These are phyloP conservation scores for Xestia rhomboidea DNA, from an alignment of 2,888 invertebrate species.

Conservation along the genomic window DNA sequence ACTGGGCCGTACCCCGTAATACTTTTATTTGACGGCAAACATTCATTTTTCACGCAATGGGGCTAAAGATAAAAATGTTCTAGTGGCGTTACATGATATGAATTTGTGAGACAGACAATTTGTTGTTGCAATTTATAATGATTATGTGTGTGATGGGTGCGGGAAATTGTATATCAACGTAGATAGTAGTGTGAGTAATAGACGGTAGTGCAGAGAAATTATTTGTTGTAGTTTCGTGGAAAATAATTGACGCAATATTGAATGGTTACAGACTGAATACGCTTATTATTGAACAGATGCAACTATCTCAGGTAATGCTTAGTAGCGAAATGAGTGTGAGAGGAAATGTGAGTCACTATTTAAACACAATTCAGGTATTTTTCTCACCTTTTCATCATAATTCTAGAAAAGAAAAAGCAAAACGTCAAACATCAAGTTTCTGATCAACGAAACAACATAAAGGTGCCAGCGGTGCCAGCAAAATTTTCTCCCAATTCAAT, in stretches of 20 bases:
- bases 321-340: conserved; percentile 18
- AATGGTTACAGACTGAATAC: neutral
- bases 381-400: neutral
- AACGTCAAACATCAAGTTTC: neutral
- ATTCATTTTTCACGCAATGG: conserved; percentile 75
- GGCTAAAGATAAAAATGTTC: conserved; percentile 68
- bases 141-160: conserved; percentile 38
- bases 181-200: conserved; percentile 23
- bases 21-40: conserved; percentile 81
- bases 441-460: neutral
- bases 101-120: conserved; percentile 64
- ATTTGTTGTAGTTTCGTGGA: neutral
- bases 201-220: neutral
- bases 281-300: neutral
- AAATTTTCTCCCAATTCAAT: conserved; percentile 14
- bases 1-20: conserved; percentile 53
- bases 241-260: conserved; percentile 22
- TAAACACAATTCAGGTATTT: neutral
- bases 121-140: conserved; percentile 61
- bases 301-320: conserved; percentile 2
- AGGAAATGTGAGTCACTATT: neutral
- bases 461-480: neutral
- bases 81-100: conserved; percentile 62
- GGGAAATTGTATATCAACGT: conserved; percentile 8
- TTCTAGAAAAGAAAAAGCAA: neutral